Evolutionary conservation across 2,888 invertebrate species (phyloP), one percentile per base, ranked within the genome.

Genomic region (Exephanes ischioxanthus): DNA sequence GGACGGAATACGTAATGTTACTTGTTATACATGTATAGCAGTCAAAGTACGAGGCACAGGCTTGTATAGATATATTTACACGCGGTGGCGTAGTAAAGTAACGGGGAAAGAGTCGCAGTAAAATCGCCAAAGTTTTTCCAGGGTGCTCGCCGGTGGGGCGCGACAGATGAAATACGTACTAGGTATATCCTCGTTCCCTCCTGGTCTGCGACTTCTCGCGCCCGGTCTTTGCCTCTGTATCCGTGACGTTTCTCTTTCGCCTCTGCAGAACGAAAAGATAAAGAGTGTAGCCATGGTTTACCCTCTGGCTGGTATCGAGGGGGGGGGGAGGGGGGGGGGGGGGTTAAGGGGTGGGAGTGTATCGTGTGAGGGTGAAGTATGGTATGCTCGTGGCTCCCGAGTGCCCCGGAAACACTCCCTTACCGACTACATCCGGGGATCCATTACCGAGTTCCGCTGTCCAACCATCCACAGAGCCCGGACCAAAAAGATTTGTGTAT

Each of bases 361-460:
- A 85, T 88, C 86, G 88, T 80, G 87, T 77, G 84, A 68, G 81
- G 81, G 73, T 86, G 84, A 86, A 84, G 83, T 79, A 87, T 87
- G 82, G 83, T 80, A 79, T 84, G 79, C 78, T 84, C 76, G 78
- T 71, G 80, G 84, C 67, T 77, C 45, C 80, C 89, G 87, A 90
- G 89, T 90, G 88, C 91, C 89, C 92, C 91, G 93, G 91, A 92
- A 93, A 92, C 91, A 89, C 89, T 91, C 90, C 90, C 88, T 87
- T 88, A 83, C 83, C 80, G 89, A 92, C 91, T 91, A 92, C 90
- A 93, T 93, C 93, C 93, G 93, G 93, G 91, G 92, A 91, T 93
- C 93, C 93, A 94, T 94, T 94, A 94, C 91, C 89, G 88, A 90
- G 90, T 91, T 91, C 92, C 90, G 91, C 90, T 89, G 90, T 89